Evolutionary conservation across 2,888 invertebrate genomes (phyloP), one percentile per base, ranked within the genome.

Genomic region (Tetragonula carbonaria): DNA sequence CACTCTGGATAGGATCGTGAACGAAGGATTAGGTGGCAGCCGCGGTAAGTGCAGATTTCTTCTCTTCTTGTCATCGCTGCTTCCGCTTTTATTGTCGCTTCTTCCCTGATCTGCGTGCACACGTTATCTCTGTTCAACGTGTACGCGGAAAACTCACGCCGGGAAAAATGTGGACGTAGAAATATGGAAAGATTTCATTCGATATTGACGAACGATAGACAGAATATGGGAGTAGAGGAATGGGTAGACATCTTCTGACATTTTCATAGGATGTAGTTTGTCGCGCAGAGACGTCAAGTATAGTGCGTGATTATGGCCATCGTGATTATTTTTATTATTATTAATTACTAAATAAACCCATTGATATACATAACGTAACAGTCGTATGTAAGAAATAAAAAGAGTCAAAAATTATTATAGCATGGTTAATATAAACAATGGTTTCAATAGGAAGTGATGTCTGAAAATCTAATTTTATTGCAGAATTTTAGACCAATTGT

Each of bases 1-100:
- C 74, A 79, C 67, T 82, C 85, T 90, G 91, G 91, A 92, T 92
- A 91, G 76, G 83, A 88, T 88, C 80, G 84, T 88, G 87, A 91
- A 90, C 86, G 91, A 28, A 33, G 33, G 91, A 92, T 91, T 92
- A 91, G 84, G 71, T 66, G 74, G 70, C 74, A 77, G 77, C 78
- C 68, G 55, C 28, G 91, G 91, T 91, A 76, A 91, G 90, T 82
- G 51, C 65, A 28, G 21, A 28, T 28, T 2, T 28, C 66, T 38
- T 67, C 28, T 66, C 57, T 65, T 57, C 50, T 51, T 63, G n/a
- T 45, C 50, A 16, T 23, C 11, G 16, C 13, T 14, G 23, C 18
- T 76, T 74, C 70, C 75, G 71, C 38, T 71, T 74, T 74, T 53
- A 18, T 74, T 38, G 53, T 16, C 2, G 16, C 28, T 28, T 28